phyloP scores from a whole-genome alignment of 2,888 invertebrate species.

The Oscheius onirici region DNA sequence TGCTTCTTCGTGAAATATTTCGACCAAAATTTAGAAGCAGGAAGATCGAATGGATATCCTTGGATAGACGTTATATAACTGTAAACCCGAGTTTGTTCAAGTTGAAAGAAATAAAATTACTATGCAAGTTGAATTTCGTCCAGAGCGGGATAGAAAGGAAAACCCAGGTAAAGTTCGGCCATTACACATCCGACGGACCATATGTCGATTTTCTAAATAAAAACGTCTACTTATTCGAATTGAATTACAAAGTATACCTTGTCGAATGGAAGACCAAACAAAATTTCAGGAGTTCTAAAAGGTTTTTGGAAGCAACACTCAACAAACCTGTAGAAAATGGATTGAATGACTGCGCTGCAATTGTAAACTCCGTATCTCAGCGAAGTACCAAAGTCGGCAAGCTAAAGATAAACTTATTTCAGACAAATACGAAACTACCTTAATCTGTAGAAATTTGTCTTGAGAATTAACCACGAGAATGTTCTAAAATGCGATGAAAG shows the following conservation, averaged over 20 bases:
- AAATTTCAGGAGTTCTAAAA: neutral
- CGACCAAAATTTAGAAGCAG: neutral
- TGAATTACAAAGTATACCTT: neutral
- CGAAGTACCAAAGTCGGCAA: neutral
- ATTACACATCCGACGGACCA: neutral
- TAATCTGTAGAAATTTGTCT: neutral
- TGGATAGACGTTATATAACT: neutral
- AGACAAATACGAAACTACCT: neutral
- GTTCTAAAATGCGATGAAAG: neutral
- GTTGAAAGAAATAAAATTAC: neutral
- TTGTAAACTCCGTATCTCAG: neutral
- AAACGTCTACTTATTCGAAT: no score
- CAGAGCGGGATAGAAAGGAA: neutral
- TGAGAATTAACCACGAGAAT: neutral
- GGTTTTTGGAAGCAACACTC: no score
- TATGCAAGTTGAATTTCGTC: neutral
- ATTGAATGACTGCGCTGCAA: neutral
- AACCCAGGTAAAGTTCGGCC: neutral
- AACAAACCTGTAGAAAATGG: neutral
- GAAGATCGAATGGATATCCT: slow-evolving; percentile 4
- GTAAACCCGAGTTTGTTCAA: neutral
- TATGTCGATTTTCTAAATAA: neutral
- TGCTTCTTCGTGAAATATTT: neutral
- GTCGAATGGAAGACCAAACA: neutral
- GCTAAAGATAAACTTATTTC: neutral